These are phyloP conservation scores for Melozone crissalis DNA, from an alignment of 2,113 vertebrate genomes.

Conservation along the genomic window DNA sequence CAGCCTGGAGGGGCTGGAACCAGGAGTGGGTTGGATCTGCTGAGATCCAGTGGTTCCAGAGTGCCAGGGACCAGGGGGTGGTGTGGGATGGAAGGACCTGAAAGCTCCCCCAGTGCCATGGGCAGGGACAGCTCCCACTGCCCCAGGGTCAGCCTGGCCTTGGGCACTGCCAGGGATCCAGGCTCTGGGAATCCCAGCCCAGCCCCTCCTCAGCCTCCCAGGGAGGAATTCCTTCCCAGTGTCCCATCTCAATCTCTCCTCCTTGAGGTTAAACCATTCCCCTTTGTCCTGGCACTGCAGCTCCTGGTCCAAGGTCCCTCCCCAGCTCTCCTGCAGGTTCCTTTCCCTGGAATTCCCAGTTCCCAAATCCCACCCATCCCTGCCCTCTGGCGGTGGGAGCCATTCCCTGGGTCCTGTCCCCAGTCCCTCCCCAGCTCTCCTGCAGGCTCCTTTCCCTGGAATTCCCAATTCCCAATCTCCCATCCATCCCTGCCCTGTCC, in stretches of 20 bases:
- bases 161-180: not conserved
- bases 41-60: not conserved
- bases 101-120: no score
- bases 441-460: not conserved
- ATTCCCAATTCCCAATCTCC: not conserved
- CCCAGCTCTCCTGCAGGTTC: not conserved
- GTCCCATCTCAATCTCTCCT: not conserved
- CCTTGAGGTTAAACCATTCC: not conserved
- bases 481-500: not conserved
- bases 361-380: rapidly evolving
- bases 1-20: not conserved
- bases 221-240: not conserved
- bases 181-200: not conserved
- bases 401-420: not conserved
- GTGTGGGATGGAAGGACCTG: rapidly evolving
- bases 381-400: no score
- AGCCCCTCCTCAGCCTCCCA: not conserved
- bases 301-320: not conserved
- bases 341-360: not conserved
- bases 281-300: not conserved
- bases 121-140: not conserved
- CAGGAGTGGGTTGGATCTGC: rapidly evolving
- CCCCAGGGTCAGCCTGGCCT: not conserved
- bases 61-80: not conserved
- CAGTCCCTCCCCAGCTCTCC: not conserved